phyloP scores from a whole-genome alignment of 1,140 invertebrate genomes.

The Choristoneura fumiferana region DNA sequence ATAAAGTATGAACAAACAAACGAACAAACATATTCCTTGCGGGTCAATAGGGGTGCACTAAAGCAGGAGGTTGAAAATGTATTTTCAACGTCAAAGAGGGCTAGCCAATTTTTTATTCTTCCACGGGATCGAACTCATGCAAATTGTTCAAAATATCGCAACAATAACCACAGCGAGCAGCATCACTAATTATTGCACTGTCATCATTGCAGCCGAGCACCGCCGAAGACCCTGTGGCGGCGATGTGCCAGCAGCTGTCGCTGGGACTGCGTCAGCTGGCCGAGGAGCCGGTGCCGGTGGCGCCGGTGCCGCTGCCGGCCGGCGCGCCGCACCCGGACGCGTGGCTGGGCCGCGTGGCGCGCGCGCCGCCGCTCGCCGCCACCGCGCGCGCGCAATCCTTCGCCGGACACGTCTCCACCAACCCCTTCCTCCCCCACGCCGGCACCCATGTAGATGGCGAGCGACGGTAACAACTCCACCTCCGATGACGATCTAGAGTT shows the following conservation, averaged over 20 bases:
- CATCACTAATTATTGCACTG: too few species aligned
- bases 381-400: conserved; percentile 39
- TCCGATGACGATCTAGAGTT: too few species aligned
- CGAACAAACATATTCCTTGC: too few species aligned
- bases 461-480: too few species aligned
- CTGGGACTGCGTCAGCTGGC: conserved; percentile 67
- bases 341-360: conserved; percentile 86
- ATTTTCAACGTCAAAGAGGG: too few species aligned
- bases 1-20: too few species aligned
- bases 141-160: too few species aligned
- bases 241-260: conserved; percentile 72
- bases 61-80: too few species aligned
- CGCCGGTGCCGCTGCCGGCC: conserved; percentile 42
- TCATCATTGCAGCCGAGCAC: background rate
- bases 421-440: conserved; percentile 50
- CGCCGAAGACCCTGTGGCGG: conserved; percentile 51
- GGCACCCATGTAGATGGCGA: conserved; percentile 22
- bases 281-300: conserved; percentile 49
- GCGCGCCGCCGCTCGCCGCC: conserved; percentile 42
- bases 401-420: conserved; percentile 49
- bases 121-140: too few species aligned
- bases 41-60: too few species aligned
- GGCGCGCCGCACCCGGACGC: conserved; percentile 86
- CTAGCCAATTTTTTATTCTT: too few species aligned
- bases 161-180: too few species aligned